Base-by-base conservation (phyloP, 2,113 vertebrate genomes). In the Aepyceros melampus region DNA sequence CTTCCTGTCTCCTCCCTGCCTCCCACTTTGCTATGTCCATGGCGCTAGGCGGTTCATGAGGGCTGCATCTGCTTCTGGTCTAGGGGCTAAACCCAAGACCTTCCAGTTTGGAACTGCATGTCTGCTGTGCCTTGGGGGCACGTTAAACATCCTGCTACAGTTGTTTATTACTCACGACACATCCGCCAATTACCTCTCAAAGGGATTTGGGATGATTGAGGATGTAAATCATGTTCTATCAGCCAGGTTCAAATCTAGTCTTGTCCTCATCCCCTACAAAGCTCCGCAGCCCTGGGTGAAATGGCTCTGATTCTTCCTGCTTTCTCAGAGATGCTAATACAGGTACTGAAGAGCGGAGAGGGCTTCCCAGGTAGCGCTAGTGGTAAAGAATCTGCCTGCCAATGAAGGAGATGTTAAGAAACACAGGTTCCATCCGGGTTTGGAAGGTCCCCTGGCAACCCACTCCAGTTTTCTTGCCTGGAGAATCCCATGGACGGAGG, bases 21-120 rank as follows among this genome's bases (percentile, higher is more conserved):
- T 25, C 17, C 51, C 5, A 67, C 11, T 23, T 3, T 62, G 31
- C 23, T 2, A 1, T 0, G 8, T 27, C 21, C 31, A 11, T 43
- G 11, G 43, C 1, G 2, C 29, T 4, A 76, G 84, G 49, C 29
- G 9, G 31, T 60, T 83, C 29, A 2, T 11, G 74, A 33, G 16
- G 6, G 9, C 13, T 1, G 0, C 14, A 49, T 82, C 23, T 60
- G 17, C 11, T 58, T 76, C 58, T 19, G 45, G n/a, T 33, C 56
- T 1, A 0, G 47, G 55, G 40, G 15, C 5, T 36, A 10, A 82
- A 7, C 36, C 67, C 31, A 5, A 15, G 62, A 4, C 3, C 13
- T 87, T 82, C 45, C 43, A 15, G 6, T 78, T 85, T 49, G 74
- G 12, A 76, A 7, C 40, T 16, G 12, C 74, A 12, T 27, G 25